Percentiles rank a stretch among this genome's conserved stretches.
Evolutionary conservation across 30 jellyfish, hydroid and myxozoan species (phyloP).

Genomic region (Hydractinia echinata): DNA sequence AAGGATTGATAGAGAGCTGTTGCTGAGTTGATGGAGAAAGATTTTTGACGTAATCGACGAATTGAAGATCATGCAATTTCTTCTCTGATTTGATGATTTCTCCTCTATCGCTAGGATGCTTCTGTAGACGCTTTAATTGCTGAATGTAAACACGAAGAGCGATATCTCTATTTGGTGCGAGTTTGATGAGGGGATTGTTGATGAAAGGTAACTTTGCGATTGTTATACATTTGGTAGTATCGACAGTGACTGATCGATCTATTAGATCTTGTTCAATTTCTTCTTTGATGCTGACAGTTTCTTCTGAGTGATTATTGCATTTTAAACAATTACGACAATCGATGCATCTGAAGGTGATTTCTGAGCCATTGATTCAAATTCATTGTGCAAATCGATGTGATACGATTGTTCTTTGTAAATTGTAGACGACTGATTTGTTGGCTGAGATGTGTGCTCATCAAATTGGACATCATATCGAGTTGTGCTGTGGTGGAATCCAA

Average conservation of each 20-base stretch:
- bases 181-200: background rate
- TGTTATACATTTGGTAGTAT: background rate
- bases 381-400: too few relatives aligned
- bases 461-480: too few relatives aligned
- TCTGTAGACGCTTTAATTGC: constrained; percentile 3
- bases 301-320: background rate
- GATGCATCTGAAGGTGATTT: background rate
- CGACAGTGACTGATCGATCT: background rate
- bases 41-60: constrained; percentile 6
- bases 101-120: background rate
- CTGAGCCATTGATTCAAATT: background rate
- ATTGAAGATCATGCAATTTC: background rate
- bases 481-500: too few relatives aligned
- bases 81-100: background rate
- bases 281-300: background rate
- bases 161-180: constrained; percentile 6
- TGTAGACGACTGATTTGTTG: too few relatives aligned
- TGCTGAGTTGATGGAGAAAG: background rate
- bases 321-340: background rate
- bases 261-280: background rate
- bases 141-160: constrained; percentile 9
- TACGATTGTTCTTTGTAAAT: too few relatives aligned
- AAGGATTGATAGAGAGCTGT: background rate
- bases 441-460: too few relatives aligned
- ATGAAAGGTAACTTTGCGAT: background rate